Percentiles rank a stretch among this genome's conserved stretches.
Conservation (phyloP, 2,797 vertebrate species). For the Hylomyscus alleni region DNA sequence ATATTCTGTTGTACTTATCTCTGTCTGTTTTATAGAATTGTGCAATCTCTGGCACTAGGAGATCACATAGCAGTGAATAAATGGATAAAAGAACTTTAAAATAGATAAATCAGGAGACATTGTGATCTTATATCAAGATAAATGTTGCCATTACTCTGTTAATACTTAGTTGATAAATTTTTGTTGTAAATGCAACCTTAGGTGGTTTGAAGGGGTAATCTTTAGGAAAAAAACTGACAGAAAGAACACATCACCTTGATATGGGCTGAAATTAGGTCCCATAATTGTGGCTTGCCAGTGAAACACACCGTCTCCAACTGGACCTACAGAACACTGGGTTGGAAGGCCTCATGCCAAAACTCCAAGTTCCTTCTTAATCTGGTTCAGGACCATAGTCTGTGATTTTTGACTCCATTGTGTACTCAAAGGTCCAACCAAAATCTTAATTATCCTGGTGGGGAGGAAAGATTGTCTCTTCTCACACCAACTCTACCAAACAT, state of each 20-base stretch:
- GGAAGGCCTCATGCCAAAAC: neutral
- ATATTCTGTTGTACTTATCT: neutral
- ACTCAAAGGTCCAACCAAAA: neutral
- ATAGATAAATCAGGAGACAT: neutral
- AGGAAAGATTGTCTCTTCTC: neutral
- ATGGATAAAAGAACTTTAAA: neutral
- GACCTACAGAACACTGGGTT: neutral
- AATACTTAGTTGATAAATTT: slow-evolving; percentile 93
- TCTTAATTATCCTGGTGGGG: neutral
- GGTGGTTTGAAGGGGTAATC: slow-evolving; percentile 94
- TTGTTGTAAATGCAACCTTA: slow-evolving; percentile 93
- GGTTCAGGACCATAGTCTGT: neutral
- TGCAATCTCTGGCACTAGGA: neutral
- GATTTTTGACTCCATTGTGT: neutral
- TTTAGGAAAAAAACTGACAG: slow-evolving; percentile 79
- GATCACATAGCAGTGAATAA: neutral
- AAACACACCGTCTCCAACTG: neutral
- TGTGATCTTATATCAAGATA: slow-evolving; percentile 90
- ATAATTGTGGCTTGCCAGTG: neutral
- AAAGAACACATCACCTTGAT: neutral
- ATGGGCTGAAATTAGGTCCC: neutral
- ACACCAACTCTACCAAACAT: neutral
- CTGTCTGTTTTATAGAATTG: neutral
- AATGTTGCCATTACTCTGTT: slow-evolving; percentile 94
- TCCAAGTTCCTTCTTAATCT: neutral